Conservation (phyloP, 2,888 invertebrate species). For the Erebia ligea region DNA sequence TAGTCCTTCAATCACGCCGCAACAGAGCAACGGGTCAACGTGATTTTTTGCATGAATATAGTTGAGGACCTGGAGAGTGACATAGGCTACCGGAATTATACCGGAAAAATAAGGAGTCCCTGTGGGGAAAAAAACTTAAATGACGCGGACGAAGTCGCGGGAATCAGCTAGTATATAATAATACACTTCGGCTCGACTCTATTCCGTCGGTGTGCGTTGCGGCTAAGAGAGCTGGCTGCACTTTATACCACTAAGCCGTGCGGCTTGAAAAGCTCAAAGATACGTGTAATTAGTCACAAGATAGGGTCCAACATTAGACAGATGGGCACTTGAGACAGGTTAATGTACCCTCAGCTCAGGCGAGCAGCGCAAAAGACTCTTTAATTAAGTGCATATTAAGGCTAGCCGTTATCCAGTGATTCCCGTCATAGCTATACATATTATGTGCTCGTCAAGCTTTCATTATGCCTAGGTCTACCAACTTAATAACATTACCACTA, state of each 20-base stretch:
- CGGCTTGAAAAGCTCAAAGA: constrained; percentile 7
- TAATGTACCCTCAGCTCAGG: constrained; percentile 18
- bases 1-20: too few relatives aligned
- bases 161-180: too few relatives aligned
- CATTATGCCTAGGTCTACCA: background rate
- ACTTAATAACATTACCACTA: background rate
- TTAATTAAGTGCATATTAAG: constrained; percentile 22
- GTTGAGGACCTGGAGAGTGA: too few relatives aligned
- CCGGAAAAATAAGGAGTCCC: too few relatives aligned
- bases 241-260: background rate
- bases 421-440: background rate
- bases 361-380: constrained; percentile 17
- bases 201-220: too few relatives aligned
- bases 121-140: too few relatives aligned
- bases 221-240: background rate
- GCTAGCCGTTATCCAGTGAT: constrained; percentile 18
- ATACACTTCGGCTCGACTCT: too few relatives aligned
- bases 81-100: too few relatives aligned
- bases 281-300: constrained; percentile 16
- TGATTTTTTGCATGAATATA: too few relatives aligned
- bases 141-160: too few relatives aligned
- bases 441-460: background rate
- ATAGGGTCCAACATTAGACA: constrained; percentile 21
- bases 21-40: too few relatives aligned
- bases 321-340: constrained; percentile 26